phyloP scores from a whole-genome alignment of 2,797 vertebrate species.

The Malacoctenus gilli region DNA sequence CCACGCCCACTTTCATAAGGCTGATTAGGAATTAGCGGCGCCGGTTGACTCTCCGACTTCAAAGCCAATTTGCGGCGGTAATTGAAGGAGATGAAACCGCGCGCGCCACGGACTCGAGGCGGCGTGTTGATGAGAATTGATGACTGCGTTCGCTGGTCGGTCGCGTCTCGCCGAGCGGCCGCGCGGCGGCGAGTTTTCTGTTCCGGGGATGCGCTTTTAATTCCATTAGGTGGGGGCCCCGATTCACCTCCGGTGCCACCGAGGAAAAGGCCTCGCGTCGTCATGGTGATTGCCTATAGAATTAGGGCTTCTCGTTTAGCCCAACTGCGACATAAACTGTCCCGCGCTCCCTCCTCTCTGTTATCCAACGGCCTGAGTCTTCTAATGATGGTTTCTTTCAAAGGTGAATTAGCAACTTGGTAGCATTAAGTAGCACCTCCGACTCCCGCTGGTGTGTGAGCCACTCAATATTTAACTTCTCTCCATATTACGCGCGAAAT shows the following conservation, averaged over 20 bases:
- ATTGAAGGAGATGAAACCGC: slow-evolving; percentile 73
- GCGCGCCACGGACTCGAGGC: slow-evolving; percentile 66
- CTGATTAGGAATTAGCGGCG: slow-evolving; percentile 66
- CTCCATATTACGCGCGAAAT: slow-evolving; percentile 2
- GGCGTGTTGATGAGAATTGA: slow-evolving; percentile 68
- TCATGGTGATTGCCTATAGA: too few species aligned
- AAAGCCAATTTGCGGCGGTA: slow-evolving; percentile 65
- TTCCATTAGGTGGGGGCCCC: too few species aligned
- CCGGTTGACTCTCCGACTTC: slow-evolving; percentile 61
- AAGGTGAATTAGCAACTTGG: slow-evolving; percentile 9
- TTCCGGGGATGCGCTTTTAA: too few species aligned
- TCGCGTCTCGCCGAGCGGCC: slow-evolving; percentile 20
- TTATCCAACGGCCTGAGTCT: slow-evolving; percentile 12
- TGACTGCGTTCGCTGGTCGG: slow-evolving; percentile 54
- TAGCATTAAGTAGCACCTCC: not conserved
- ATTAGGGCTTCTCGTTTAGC: too few species aligned
- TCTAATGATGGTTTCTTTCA: slow-evolving; percentile 20
- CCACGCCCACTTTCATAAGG: slow-evolving; percentile 55
- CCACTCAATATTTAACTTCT: slow-evolving; percentile 1
- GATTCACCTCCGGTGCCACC: too few species aligned
- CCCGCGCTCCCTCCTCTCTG: not conserved
- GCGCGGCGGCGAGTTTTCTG: too few species aligned
- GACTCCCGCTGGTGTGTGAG: slow-evolving; percentile 17
- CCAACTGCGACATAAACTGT: too few species aligned
- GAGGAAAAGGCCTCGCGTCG: too few species aligned